phyloP scores from a whole-genome alignment of 1,140 invertebrate genomes.

The Sarcophaga bullata region DNA sequence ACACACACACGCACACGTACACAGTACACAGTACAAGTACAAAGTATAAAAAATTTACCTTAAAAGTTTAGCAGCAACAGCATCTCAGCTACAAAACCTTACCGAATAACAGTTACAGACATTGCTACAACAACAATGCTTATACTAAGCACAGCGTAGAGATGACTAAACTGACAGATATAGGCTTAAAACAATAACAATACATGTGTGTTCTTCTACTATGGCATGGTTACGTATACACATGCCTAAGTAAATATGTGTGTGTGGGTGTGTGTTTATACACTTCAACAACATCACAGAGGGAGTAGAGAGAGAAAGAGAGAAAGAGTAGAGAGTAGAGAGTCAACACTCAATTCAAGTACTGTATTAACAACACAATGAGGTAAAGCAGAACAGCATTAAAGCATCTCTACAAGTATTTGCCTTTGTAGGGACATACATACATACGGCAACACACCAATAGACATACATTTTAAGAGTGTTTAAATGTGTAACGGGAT shows the following conservation, averaged over 20 bases:
- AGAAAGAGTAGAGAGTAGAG: not conserved
- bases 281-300: not conserved
- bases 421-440: not conserved
- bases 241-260: not conserved
- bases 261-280: not conserved
- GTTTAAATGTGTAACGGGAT: not conserved
- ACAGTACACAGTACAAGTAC: too few species aligned
- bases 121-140: too few species aligned
- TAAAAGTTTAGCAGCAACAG: not conserved
- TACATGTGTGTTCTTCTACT: too few species aligned
- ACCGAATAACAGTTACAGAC: too few species aligned
- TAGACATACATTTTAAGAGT: not conserved
- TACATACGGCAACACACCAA: not conserved
- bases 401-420: constrained; percentile 14
- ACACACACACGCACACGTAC: not conserved
- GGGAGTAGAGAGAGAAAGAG: not conserved
- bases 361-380: constrained; percentile 10
- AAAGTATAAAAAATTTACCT: not conserved
- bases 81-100: not conserved
- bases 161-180: too few species aligned
- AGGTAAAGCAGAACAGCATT: not conserved
- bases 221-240: too few species aligned
- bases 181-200: too few species aligned
- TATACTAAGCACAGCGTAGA: too few species aligned
- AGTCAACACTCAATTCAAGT: constrained; percentile 9